Conservation (phyloP, 2,797 vertebrate genomes). For the Hapalemur alaotrensis region DNA sequence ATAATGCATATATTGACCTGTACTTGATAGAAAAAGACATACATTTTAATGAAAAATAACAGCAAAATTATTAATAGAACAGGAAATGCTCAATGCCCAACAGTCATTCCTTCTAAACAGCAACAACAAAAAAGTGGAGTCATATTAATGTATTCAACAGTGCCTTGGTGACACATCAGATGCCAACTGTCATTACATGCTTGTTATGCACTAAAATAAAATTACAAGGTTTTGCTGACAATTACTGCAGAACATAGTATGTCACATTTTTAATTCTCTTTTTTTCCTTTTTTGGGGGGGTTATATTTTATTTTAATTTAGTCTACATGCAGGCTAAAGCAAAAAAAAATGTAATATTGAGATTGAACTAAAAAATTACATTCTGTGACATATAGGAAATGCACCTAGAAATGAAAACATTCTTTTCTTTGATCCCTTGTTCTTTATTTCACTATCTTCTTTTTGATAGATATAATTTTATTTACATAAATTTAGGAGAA, state of each 20-base stretch:
- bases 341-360: neutral
- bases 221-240: constrained; percentile 79
- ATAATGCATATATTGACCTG: constrained; percentile 9
- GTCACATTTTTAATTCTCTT: constrained; percentile 28
- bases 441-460: neutral
- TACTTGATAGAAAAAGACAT: constrained; percentile 42
- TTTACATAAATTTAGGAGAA: constrained; percentile 27
- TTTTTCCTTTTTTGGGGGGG: neutral
- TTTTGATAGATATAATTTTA: neutral
- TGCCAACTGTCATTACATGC: constrained; percentile 72
- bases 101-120: constrained; percentile 75
- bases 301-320: constrained; percentile 55
- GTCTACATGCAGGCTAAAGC: neutral
- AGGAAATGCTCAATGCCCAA: constrained; percentile 70
- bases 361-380: constrained; percentile 37
- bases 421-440: constrained; percentile 13
- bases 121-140: constrained; percentile 69
- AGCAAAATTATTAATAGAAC: constrained; percentile 62
- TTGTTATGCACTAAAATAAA: constrained; percentile 78
- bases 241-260: constrained; percentile 38
- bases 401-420: neutral
- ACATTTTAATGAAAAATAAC: constrained; percentile 23
- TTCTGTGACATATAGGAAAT: neutral
- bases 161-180: constrained; percentile 69
- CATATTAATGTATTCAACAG: constrained; percentile 77